Conservation (phyloP, 2,797 vertebrate species). For the Clarias fuscus region DNA sequence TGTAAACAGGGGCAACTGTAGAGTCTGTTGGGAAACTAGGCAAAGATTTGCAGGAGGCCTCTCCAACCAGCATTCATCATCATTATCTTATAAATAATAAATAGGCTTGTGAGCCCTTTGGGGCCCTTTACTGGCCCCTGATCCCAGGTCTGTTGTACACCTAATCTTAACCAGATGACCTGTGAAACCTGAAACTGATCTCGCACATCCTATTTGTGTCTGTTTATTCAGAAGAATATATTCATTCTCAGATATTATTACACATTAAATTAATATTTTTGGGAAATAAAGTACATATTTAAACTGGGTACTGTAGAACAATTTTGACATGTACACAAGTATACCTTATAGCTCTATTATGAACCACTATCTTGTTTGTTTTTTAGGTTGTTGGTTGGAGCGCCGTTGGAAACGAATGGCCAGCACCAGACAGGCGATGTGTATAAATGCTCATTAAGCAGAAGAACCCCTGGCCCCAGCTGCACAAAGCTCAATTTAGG, state of each 20-base stretch:
- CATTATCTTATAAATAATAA: too few relatives aligned
- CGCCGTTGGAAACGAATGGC: conserved; percentile 91
- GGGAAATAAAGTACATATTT: neutral
- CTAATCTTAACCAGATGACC: neutral
- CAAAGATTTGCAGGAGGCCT: too few relatives aligned
- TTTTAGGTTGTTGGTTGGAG: conserved; percentile 92
- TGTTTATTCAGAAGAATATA: neutral
- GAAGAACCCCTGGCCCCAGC: conserved; percentile 79
- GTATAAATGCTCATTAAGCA: conserved; percentile 88
- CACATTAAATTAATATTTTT: neutral
- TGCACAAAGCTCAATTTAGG: conserved; percentile 96
- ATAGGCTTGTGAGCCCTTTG: too few relatives aligned
- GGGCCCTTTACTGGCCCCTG: too few relatives aligned
- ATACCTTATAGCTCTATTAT: neutral
- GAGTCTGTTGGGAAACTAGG: too few relatives aligned
- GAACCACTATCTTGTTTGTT: conserved; percentile 9
- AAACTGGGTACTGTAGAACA: neutral
- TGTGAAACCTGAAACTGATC: neutral
- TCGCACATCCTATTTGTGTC: neutral
- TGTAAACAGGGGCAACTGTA: too few relatives aligned
- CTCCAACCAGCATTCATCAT: too few relatives aligned
- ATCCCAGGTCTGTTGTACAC: neutral
- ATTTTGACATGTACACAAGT: neutral
- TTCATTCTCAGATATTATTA: neutral
- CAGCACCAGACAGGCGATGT: conserved; percentile 93